These are phyloP conservation scores for Pachyseris speciosa DNA, from an alignment of 64 coral and sea anemone genomes.

Conservation along the genomic window DNA sequence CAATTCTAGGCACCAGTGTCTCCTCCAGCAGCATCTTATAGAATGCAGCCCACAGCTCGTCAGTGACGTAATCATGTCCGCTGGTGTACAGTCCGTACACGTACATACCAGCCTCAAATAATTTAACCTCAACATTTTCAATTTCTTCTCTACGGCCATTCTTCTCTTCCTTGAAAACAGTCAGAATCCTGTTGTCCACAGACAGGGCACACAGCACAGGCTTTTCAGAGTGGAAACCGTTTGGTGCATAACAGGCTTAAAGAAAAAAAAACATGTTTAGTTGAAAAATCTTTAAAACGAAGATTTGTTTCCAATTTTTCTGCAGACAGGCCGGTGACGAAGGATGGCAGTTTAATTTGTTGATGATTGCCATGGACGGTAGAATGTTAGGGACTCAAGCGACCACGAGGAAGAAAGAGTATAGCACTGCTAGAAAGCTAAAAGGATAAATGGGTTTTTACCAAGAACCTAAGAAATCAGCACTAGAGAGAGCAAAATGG, in stretches of 20 bases:
- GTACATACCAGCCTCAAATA: constrained; percentile 68
- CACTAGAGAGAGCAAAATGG: no score
- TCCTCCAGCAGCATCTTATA: constrained; percentile 65
- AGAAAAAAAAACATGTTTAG: background rate
- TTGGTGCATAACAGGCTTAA: constrained; percentile 71
- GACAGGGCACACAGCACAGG: constrained; percentile 69
- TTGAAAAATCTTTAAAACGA: background rate
- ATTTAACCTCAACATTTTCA: constrained; percentile 77
- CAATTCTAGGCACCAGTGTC: constrained; percentile 58
- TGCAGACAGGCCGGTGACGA: no score
- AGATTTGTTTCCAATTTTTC: no score
- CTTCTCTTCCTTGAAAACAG: constrained; percentile 69
- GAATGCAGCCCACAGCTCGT: constrained; percentile 82
- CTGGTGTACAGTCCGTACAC: constrained; percentile 50
- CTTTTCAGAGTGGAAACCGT: constrained; percentile 80
- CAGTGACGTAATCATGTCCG: constrained; percentile 70
- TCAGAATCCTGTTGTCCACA: constrained; percentile 72
- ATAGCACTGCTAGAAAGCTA: no score
- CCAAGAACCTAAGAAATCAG: no score
- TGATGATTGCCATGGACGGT: no score
- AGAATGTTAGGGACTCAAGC: no score
- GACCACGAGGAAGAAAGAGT: no score
- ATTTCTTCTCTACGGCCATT: constrained; percentile 23
- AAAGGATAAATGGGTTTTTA: no score
- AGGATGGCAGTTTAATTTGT: no score